Percentiles rank a stretch among this genome's conserved stretches.
Evolutionary conservation across 2,888 invertebrate species (phyloP).

Genomic region (Andrena chrysosceles): DNA sequence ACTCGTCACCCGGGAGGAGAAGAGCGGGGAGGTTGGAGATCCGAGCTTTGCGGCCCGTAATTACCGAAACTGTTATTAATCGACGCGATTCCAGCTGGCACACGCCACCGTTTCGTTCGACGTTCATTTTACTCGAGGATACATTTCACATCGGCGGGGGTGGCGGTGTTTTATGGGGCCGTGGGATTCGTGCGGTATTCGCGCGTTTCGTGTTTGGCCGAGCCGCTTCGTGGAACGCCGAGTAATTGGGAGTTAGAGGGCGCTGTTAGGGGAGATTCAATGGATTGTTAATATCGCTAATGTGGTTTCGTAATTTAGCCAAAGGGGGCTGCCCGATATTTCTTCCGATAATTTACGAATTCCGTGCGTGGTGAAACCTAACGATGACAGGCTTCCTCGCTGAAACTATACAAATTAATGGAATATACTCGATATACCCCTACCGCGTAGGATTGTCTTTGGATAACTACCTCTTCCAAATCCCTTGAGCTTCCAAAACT

Average conservation of each 20-base stretch:
- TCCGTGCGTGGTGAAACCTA: background rate
- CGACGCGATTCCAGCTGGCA: background rate
- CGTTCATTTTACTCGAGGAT: background rate
- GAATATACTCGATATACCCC: too few relatives aligned
- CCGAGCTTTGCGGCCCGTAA: slow-evolving; percentile 12
- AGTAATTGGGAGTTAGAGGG: background rate
- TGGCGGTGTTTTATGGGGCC: slow-evolving; percentile 22
- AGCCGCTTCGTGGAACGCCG: background rate
- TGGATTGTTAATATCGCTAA: slow-evolving; percentile 11
- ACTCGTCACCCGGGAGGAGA: slow-evolving; percentile 25
- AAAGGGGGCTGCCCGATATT: background rate
- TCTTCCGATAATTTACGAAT: background rate
- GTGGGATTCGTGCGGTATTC: slow-evolving; percentile 16
- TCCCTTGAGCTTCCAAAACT: too few relatives aligned
- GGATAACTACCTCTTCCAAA: too few relatives aligned
- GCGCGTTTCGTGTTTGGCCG: background rate
- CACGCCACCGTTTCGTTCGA: slow-evolving; percentile 7
- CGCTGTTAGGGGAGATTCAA: slow-evolving; percentile 4
- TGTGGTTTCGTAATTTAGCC: slow-evolving; percentile 2
- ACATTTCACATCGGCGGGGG: slow-evolving; percentile 20
- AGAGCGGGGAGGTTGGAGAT: background rate
- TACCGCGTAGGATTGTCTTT: too few relatives aligned
- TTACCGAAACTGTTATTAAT: slow-evolving; percentile 29
- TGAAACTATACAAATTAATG: too few relatives aligned
- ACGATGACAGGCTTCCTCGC: background rate